phyloP scores from a whole-genome alignment of 2,888 invertebrate genomes.

The Euphydryas editha region DNA sequence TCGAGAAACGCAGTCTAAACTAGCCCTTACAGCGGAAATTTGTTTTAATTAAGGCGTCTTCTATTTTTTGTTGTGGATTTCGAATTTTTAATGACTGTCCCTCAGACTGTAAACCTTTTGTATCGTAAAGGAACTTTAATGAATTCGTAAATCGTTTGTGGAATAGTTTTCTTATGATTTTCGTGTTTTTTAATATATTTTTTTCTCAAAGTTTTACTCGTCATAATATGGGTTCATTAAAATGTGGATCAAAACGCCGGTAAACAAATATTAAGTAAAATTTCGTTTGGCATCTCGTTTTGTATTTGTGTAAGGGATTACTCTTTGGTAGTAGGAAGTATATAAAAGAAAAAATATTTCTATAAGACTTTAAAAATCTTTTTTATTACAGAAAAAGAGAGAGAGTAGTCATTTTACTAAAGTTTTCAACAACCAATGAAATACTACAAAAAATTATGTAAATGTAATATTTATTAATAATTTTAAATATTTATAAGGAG shows the following conservation, averaged over 20 bases:
- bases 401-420: too few species aligned
- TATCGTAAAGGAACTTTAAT: constrained; percentile 30
- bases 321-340: too few species aligned
- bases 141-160: constrained; percentile 36
- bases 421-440: too few species aligned
- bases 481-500: too few species aligned
- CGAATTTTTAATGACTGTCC: constrained; percentile 49
- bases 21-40: constrained; percentile 69
- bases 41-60: constrained; percentile 75
- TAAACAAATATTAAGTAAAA: neutral
- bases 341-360: too few species aligned
- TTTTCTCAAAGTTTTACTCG: constrained; percentile 24
- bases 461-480: too few species aligned
- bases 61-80: constrained; percentile 47
- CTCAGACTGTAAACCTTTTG: constrained; percentile 41
- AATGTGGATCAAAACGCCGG: constrained; percentile 6
- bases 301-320: too few species aligned
- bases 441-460: too few species aligned
- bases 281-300: neutral
- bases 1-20: constrained; percentile 61
- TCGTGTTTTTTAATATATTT: constrained; percentile 26
- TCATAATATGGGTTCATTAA: constrained; percentile 18
- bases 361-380: too few species aligned
- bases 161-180: constrained; percentile 37
- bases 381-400: too few species aligned